Evolutionary conservation across 2,888 invertebrate species (phyloP).

Genomic region (Heliconius aoede): DNA sequence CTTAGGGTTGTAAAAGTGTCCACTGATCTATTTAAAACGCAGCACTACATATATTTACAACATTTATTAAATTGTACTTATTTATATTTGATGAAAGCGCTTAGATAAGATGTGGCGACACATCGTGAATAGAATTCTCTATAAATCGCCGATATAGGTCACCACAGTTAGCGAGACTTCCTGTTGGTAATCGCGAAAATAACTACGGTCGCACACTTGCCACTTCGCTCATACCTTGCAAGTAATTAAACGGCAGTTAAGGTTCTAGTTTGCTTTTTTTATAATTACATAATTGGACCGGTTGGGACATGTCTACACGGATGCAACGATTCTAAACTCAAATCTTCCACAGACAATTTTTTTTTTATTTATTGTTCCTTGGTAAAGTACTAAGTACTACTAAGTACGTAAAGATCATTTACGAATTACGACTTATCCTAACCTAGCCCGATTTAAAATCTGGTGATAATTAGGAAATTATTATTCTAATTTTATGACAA

Average conservation of each 20-base stretch:
- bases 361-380: too few species aligned
- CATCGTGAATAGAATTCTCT: conserved; percentile 35
- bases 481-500: too few species aligned
- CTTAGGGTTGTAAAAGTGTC: too few species aligned
- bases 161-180: conserved; percentile 41
- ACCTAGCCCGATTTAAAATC: too few species aligned
- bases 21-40: too few species aligned
- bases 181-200: conserved; percentile 45
- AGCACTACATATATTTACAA: too few species aligned
- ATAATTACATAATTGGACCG: neutral
- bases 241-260: conserved; percentile 3
- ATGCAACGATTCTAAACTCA: neutral
- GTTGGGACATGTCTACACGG: neutral
- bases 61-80: neutral
- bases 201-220: conserved; percentile 43
- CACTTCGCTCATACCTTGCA: conserved; percentile 29
- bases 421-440: too few species aligned
- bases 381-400: too few species aligned
- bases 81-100: neutral
- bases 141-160: conserved; percentile 47
- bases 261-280: neutral
- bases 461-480: too few species aligned
- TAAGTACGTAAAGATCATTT: too few species aligned
- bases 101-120: conserved; percentile 35
- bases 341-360: neutral